phyloP scores from a whole-genome alignment of 2,888 invertebrate species.

The Zele albiditarsus region DNA sequence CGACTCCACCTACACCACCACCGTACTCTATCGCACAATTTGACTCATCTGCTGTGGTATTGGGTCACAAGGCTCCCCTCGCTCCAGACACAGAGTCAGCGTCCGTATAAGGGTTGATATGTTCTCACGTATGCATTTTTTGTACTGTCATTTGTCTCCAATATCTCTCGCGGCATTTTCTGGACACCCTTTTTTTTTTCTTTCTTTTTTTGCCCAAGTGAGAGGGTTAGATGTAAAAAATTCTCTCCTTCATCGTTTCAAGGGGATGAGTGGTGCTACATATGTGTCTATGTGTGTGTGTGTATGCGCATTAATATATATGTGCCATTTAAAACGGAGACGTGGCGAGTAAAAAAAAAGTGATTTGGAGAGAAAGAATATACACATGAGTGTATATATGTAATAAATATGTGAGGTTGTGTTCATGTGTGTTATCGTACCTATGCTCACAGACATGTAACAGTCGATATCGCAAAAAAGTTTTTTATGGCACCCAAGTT shows the following conservation, averaged over 20 bases:
- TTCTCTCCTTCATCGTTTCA: neutral
- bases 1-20: slow-evolving; percentile 19
- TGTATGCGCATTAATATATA: neutral
- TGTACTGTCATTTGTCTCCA: slow-evolving; percentile 72
- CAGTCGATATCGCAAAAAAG: slow-evolving; percentile 63
- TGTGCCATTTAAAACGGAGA: slow-evolving; percentile 59
- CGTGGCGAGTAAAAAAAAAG: slow-evolving; percentile 66
- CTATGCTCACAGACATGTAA: slow-evolving; percentile 59
- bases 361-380: slow-evolving; percentile 51
- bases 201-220: neutral
- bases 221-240: slow-evolving; percentile 28
- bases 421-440: slow-evolving; percentile 62
- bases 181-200: slow-evolving; percentile 37
- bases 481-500: slow-evolving; percentile 59
- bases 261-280: slow-evolving; percentile 48
- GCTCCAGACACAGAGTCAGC: neutral
- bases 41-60: slow-evolving; percentile 12
- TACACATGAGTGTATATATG: slow-evolving; percentile 50
- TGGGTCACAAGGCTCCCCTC: neutral
- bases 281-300: neutral
- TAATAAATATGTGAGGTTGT: slow-evolving; percentile 52
- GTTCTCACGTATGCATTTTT: slow-evolving; percentile 69
- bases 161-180: slow-evolving; percentile 66
- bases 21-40: slow-evolving; percentile 18
- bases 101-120: slow-evolving; percentile 45